Evolutionary conservation across 2,797 vertebrate species (phyloP), one percentile per base, ranked within the genome.

Genomic region (Liasis olivaceus): DNA sequence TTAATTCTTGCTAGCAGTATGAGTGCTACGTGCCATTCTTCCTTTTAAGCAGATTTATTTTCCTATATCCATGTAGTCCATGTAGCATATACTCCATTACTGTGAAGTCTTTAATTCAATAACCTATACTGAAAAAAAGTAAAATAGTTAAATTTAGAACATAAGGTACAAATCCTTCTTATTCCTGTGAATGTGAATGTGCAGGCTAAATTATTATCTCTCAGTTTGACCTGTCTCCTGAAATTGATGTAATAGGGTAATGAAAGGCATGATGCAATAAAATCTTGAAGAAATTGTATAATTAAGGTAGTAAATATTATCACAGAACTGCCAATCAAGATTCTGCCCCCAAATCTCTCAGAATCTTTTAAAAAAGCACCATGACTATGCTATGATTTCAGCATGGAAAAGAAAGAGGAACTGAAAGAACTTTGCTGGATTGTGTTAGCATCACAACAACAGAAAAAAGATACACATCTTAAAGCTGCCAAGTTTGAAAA

Each of bases 41-140:
- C 20, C 56, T 51, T 15, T 56, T 26, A 28, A 26, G 51, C 47
- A 85, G 11, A 28, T 85, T 85, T 24, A 9, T 81, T 81, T 47
- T 17, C 51, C 20, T 47, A 20, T 81, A 47, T 47, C 77, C 77
- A 20, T 36, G 47, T 20, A 11, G 14, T 11, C 26, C 81, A 85
- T 54, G 51, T 26, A 85, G 51, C 24, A 47, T 28, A 90, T 7
- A 81, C 26, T 88, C 54, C 20, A 0, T 8, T 0, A n/a, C 60
- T 90, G 1, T 85, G 91, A 72, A 90, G 85, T 64, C 91, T 56
- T 94, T 90, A 58, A 11, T 54, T 54, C 51, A 54, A 54, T 54
- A 54, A 54, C 8, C 24, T 31, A 91, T 94, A 92, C 77, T 47
- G 90, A 88, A 91, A 92, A 36, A 90, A 9, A 69, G n/a, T 54